Evolutionary conservation across 1,140 invertebrate genomes (phyloP).

Genomic region (Caenorhabditis inopinata): DNA sequence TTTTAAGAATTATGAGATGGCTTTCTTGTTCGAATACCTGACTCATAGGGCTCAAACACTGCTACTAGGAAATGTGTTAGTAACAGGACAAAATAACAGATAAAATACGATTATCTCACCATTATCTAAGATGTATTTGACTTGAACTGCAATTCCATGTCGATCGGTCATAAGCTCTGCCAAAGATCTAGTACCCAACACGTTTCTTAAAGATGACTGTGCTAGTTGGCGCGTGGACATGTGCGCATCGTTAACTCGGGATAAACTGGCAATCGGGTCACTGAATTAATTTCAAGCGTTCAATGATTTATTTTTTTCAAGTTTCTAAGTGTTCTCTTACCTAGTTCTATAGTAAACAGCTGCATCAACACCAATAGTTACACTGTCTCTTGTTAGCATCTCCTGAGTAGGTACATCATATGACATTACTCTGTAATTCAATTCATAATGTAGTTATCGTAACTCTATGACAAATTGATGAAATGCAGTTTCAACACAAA

Average conservation of each 20-base stretch:
- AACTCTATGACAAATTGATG: not conserved
- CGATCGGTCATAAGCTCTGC: conserved; percentile 85
- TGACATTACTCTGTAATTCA: conserved; percentile 75
- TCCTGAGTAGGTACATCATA: conserved; percentile 93
- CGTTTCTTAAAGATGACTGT: conserved; percentile 74
- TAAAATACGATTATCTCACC: conserved; percentile 38
- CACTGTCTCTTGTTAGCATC: conserved; percentile 85
- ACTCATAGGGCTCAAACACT: too few relatives aligned
- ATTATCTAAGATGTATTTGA: conserved; percentile 72
- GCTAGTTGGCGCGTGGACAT: conserved; percentile 56
- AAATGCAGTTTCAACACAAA: not conserved
- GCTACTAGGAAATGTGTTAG: too few relatives aligned
- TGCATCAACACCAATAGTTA: conserved; percentile 72
- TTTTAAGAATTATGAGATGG: not conserved
- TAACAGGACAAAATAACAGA: not conserved
- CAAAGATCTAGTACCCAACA: conserved; percentile 86
- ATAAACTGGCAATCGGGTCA: conserved; percentile 58
- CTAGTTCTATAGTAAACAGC: conserved; percentile 57
- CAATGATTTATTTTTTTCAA: not conserved
- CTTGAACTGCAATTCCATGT: conserved; percentile 83
- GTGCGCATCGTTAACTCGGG: conserved; percentile 52
- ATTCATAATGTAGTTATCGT: too few relatives aligned
- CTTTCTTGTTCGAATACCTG: too few relatives aligned
- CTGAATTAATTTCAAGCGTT: conserved; percentile 31
- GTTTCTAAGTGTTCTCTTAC: conserved; percentile 10